Percentiles rank a stretch among this genome's conserved stretches.
phyloP scores from a whole-genome alignment of 2,797 vertebrate genomes.

The Hybognathus amarus region DNA sequence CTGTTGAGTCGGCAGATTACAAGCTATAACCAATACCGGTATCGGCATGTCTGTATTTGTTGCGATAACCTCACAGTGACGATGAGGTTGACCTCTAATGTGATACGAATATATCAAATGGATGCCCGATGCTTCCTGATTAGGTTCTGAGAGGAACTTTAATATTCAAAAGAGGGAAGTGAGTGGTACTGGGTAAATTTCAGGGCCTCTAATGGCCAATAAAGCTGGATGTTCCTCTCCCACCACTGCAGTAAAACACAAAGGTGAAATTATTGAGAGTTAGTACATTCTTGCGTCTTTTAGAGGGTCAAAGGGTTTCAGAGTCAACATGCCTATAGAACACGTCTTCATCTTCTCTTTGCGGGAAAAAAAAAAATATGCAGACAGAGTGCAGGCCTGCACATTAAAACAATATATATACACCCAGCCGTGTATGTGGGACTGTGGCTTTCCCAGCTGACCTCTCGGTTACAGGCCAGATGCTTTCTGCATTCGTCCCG shows the following conservation, averaged over 20 bases:
- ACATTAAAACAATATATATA: conserved; percentile 70
- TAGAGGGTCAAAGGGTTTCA: conserved; percentile 67
- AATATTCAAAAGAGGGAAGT: conserved; percentile 79
- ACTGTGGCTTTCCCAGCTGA: conserved; percentile 72
- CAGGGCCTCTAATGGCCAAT: conserved; percentile 77
- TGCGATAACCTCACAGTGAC: conserved; percentile 3
- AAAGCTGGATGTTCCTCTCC: conserved; percentile 77
- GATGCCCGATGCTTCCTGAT: background rate
- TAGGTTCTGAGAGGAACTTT: conserved; percentile 72
- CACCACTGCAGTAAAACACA: conserved; percentile 72
- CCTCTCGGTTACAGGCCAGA: conserved; percentile 57
- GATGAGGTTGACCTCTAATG: conserved; percentile 5
- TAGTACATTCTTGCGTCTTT: conserved; percentile 71
- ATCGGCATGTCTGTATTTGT: conserved; percentile 10
- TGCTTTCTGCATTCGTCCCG: conserved; percentile 59
- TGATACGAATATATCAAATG: background rate
- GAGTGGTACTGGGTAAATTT: conserved; percentile 74
- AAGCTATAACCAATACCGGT: conserved; percentile 19
- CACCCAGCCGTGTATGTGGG: conserved; percentile 62
- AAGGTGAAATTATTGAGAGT: conserved; percentile 73
- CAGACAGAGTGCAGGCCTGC: conserved; percentile 69
- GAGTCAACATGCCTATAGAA: conserved; percentile 71
- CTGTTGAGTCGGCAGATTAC: conserved; percentile 17
- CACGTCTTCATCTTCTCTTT: conserved; percentile 66
- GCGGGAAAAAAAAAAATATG: conserved; percentile 50